These are phyloP conservation scores for Uria aalge DNA, from an alignment of 2,113 vertebrate species.

Conservation along the genomic window DNA sequence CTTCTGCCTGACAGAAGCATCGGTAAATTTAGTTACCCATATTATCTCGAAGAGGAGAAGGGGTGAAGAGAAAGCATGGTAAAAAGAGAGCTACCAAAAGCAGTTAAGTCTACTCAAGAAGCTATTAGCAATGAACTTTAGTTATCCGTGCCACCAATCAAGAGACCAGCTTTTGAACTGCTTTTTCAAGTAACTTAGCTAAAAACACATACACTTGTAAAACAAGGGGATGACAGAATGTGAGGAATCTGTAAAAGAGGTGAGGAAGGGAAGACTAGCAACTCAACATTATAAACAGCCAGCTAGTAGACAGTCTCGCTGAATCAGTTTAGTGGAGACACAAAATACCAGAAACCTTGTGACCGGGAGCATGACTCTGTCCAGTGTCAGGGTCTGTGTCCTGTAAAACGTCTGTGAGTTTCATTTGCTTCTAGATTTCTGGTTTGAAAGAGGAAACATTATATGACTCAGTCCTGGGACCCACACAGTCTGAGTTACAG, in stretches of 20 bases:
- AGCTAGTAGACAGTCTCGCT: background rate
- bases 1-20: background rate
- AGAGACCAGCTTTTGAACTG: background rate
- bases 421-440: background rate
- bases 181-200: background rate
- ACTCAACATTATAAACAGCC: accelerated
- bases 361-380: background rate
- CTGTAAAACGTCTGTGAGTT: background rate
- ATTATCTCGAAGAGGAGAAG: background rate
- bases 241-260: background rate
- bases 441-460: background rate
- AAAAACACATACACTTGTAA: background rate
- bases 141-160: background rate
- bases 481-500: background rate
- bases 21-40: background rate
- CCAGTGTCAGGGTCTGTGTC: background rate
- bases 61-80: background rate
- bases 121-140: background rate
- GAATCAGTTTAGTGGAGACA: background rate
- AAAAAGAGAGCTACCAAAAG: background rate
- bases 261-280: background rate
- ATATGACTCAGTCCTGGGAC: background rate
- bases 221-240: background rate
- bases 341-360: background rate
- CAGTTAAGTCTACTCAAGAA: background rate